Base-by-base conservation (phyloP, 2,797 vertebrate species). In the Alectoris magna region DNA sequence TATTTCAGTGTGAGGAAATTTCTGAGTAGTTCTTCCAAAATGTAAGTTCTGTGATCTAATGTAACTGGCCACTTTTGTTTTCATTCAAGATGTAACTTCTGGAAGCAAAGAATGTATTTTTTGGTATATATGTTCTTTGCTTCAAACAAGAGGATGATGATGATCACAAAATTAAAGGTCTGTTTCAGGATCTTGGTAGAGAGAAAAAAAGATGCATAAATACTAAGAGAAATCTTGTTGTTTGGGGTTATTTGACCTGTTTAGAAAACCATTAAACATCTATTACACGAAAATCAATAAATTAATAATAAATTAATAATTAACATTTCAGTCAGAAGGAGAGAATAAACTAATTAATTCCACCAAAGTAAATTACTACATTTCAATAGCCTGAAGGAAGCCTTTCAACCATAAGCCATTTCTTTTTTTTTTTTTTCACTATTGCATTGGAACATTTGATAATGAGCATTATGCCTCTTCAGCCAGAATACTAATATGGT, bases 361-460 rank as follows among this genome's bases (percentile, higher is more conserved):
- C 58, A 90, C 19, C 38, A 91, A 88, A 58, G 69, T 95, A 96
- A 97, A 91, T 91, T 76, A 95, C 84, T 93, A 76, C 4, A 1
- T 90, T 97, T 79, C 55, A 76, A 62, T 89, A 90, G 69, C 87
- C 95, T 90, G 43, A 77, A 93, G 92, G 87, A 96, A 94, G 17
- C 48, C 26, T 92, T 84, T 80, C 75, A 96, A 88, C 41, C 69
- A 91, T 84, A 75, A 91, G 24, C 29, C 49, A 71, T 96, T 92
- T 91, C 74, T 95, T 93, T 51, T 43, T 49, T 24, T 49, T 93
- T 79, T 93, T 93, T 74, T 94, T 92, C 70, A 58, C 81, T 90
- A n/a, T 80, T 92, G 64, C 62, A 72, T 88, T 64, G 90, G 46
- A 95, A 78, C 58, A 78, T 94, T 94, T 95, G 84, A 80, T 94